Base-by-base conservation (phyloP, 2,888 invertebrate genomes). In the Sthenelais limicola region DNA sequence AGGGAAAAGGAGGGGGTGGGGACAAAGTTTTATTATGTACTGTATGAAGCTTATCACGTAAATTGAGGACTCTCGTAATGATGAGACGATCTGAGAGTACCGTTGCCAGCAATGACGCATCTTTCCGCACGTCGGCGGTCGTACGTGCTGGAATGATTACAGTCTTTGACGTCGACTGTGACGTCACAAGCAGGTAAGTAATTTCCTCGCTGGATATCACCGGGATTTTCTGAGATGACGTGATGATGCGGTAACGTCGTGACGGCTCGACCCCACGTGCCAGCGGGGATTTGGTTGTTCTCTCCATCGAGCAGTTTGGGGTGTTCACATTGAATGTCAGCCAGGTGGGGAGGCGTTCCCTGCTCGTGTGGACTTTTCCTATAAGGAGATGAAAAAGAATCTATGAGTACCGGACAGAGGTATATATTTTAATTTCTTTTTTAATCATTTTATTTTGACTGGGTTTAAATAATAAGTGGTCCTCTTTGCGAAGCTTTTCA, bases 331-430 rank as follows among this genome's bases (percentile, higher is more conserved):
- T 62, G 62, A 4, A 62, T 35, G 38, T 62, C 62, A 12, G 62
- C 62, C 35, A 62, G 38, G 24, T 62, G 62, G 21, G 62, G 62
- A 24, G 62, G 62, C 24, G 62, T 62, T 7, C 24, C 62, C 62
- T 62, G 62, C 38, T 62, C 62, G 62, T 62, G 62, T n/a, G 62
- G 62, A 43, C 62, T 62, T 62, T 62, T 62, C 38, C 62, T 62
- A 43, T 24, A 38, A 35, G 15, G 24, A 24, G 21, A 24, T 35
- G 7, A 38, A 38, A 4, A 21, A 30, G 56, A 56, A n/a, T n/a
- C n/a, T n/a, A n/a, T n/a, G n/a, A n/a, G n/a, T n/a, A n/a, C n/a
- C n/a, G n/a, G n/a, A n/a, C n/a, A n/a, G n/a, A n/a, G n/a, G n/a
- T n/a, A n/a, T n/a, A n/a, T n/a, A n/a, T n/a, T n/a, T n/a, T n/a